Conservation (phyloP, 1,140 invertebrate genomes). For the Telenomus remus region DNA sequence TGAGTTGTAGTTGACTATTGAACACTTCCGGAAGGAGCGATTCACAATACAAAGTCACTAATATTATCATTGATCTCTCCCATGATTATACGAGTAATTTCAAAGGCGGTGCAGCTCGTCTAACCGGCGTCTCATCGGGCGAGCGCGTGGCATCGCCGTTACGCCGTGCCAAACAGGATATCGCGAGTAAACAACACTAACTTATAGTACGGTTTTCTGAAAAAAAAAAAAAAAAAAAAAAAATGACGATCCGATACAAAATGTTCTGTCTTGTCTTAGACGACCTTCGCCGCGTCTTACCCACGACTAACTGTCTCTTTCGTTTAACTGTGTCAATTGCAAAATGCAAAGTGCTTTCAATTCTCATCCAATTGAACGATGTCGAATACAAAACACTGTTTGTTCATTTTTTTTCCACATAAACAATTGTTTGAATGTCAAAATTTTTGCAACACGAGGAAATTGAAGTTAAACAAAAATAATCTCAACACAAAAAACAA, state of each 20-base stretch:
- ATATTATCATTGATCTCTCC: slow-evolving; percentile 39
- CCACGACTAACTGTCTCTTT: slow-evolving; percentile 25
- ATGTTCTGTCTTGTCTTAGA: slow-evolving; percentile 28
- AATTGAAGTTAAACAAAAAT: too few relatives aligned
- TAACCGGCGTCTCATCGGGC: slow-evolving; percentile 13
- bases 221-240: slow-evolving; percentile 17
- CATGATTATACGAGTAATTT: slow-evolving; percentile 38
- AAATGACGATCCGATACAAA: slow-evolving; percentile 46
- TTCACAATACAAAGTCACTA: slow-evolving; percentile 21
- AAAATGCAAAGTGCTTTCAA: slow-evolving; percentile 44
- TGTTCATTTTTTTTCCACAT: too few relatives aligned
- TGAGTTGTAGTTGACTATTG: background rate
- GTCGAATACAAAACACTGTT: background rate
- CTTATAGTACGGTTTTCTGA: slow-evolving; percentile 43
- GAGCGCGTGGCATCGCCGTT: slow-evolving; percentile 34
- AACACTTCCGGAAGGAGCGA: slow-evolving; percentile 1
- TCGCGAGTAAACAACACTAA: slow-evolving; percentile 41
- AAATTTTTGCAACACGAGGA: too few relatives aligned
- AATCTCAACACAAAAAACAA: too few relatives aligned
- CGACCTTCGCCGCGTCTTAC: slow-evolving; percentile 42
- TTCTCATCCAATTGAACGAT: slow-evolving; percentile 11
- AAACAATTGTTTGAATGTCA: too few relatives aligned
- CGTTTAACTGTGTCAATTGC: slow-evolving; percentile 45
- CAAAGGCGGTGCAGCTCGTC: slow-evolving; percentile 17
- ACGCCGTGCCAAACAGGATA: slow-evolving; percentile 45